phyloP scores from a whole-genome alignment of 2,888 invertebrate species.

The Polydesmus complanatus region DNA sequence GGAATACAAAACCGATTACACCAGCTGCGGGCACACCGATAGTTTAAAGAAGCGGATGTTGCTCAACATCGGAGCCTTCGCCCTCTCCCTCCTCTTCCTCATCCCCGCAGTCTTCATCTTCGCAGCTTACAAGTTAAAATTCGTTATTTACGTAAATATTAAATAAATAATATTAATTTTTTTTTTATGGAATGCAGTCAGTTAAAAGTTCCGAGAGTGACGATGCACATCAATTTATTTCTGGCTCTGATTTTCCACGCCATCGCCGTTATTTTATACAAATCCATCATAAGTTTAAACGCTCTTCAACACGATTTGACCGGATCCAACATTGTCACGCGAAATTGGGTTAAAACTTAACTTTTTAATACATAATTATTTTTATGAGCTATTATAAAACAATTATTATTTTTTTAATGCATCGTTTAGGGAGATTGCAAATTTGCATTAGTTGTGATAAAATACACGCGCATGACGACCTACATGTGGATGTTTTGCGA shows the following conservation, averaged over 20 bases:
- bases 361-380: background rate
- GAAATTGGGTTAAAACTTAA: background rate
- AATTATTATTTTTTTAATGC: background rate
- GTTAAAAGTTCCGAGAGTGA: conserved; percentile 36
- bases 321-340: no score
- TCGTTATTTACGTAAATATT: background rate
- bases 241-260: conserved; percentile 36
- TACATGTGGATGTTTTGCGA: conserved; percentile 41
- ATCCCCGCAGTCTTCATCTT: conserved; percentile 31
- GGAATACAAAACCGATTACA: conserved; percentile 27
- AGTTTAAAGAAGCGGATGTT: conserved; percentile 23
- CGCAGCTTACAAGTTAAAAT: conserved; percentile 29
- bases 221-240: conserved; percentile 39
- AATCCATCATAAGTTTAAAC: conserved; percentile 25
- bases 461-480: conserved; percentile 33
- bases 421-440: conserved; percentile 19
- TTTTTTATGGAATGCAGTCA: conserved; percentile 30
- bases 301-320: conserved; percentile 15
- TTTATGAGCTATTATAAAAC: background rate
- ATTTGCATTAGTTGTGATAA: conserved; percentile 20
- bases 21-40: conserved; percentile 23
- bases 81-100: conserved; percentile 26
- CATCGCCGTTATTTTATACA: conserved; percentile 28
- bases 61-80: conserved; percentile 26
- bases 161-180: no score